Base-by-base conservation (phyloP, 2,888 invertebrate genomes). In the Synergus umbraculus region DNA sequence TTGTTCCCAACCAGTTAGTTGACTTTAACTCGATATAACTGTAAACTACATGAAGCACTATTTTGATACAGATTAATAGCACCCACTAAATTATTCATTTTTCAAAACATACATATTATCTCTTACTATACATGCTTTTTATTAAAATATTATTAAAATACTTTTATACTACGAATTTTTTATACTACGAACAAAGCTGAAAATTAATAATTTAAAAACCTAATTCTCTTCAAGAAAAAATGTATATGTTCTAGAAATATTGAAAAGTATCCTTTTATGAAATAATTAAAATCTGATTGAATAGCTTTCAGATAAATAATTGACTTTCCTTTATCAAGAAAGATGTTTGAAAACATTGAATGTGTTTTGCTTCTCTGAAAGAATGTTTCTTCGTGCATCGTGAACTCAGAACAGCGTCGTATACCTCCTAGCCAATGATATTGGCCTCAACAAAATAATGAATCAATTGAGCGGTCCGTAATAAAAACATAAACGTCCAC, bases 401-500 rank as follows among this genome's bases (percentile, higher is more conserved):
- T 73, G 54, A 73, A n/a, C 66, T 63, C 60, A 63, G 66, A 43
- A 43, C 66, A 66, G 66, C 41, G 66, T 43, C 66, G 66, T 66
- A 66, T 63, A 63, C 22, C 73, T 78, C 79, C 84, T 84, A 84
- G 86, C 86, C 88, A 89, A 90, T 90, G 89, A 90, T 90, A 90
- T 90, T 90, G 89, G 89, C 89, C 87, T 90, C 89, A 90, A 89
- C 89, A 90, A 89, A 90, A 88, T 90, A 90, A 90, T 90, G 89
- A 89, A 89, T 90, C 89, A 90, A 90, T 90, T 90, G 90, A 90
- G 85, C 87, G 86, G 87, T 85, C 86, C 83, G 86, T 87, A 89
- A 89, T 88, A 88, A 88, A 90, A 89, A 88, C 88, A 88, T 89
- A 90, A 90, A 89, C 88, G 88, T 85, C 87, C 88, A 87, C 85